These are phyloP conservation scores for Hirtodrosophila alboralis DNA, from an alignment of 2,888 invertebrate species.

Conservation along the genomic window DNA sequence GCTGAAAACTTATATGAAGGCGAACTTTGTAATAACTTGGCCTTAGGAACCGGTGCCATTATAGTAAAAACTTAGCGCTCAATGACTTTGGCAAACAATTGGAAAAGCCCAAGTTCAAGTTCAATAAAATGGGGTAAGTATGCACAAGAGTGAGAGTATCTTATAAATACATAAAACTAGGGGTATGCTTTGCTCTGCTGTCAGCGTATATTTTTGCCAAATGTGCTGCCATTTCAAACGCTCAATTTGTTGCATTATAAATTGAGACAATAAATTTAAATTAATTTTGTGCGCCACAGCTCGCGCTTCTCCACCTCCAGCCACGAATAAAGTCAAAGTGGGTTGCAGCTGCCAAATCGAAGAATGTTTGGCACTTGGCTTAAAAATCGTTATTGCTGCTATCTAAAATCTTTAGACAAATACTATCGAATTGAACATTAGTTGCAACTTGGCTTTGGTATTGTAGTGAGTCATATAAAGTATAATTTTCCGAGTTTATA, in stretches of 20 bases:
- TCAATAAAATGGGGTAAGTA: conserved; percentile 44
- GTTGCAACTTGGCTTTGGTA: conserved; percentile 1
- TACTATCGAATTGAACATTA: conserved; percentile 17
- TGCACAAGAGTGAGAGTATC: conserved; percentile 18
- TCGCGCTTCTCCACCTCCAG: background rate
- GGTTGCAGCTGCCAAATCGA: conserved; percentile 3
- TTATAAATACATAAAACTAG: conserved; percentile 57
- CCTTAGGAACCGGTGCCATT: conserved; percentile 15
- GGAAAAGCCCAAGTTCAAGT: conserved; percentile 70
- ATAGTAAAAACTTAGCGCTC: conserved; percentile 43
- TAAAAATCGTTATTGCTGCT: conserved; percentile 17
- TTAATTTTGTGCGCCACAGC: conserved; percentile 53
- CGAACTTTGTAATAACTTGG: conserved; percentile 68
- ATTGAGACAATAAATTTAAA: conserved; percentile 78
- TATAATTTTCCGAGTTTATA: conserved; percentile 10
- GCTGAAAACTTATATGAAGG: conserved; percentile 47
- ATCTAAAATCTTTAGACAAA: conserved; percentile 31
- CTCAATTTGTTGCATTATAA: conserved; percentile 72
- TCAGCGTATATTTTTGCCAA: conserved; percentile 70
- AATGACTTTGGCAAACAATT: conserved; percentile 73
- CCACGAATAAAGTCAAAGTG: conserved; percentile 33
- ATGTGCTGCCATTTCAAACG: conserved; percentile 19
- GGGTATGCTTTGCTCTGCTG: conserved; percentile 19
- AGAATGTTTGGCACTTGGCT: conserved; percentile 18
- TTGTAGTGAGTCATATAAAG: conserved; percentile 15